Evolutionary conservation across 2,113 vertebrate species (phyloP), one percentile per base, ranked within the genome.

Genomic region (Albula goreensis): DNA sequence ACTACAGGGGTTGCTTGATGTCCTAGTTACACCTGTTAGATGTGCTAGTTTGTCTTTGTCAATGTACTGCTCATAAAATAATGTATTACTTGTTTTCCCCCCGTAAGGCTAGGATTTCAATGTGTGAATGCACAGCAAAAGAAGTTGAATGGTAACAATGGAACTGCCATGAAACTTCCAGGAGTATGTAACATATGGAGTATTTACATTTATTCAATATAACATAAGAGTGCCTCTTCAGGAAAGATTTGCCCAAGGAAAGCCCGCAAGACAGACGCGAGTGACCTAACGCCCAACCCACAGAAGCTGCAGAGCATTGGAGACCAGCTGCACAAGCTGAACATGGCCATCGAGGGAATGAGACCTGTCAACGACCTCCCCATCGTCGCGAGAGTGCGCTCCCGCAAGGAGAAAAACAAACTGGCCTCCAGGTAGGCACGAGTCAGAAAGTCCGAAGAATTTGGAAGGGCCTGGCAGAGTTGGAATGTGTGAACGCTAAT

Each of bases 331-430:
- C 93, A 94, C 90, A 94, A 95, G 87, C 94, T 96, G 53, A 94
- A 95, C 84, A 90, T 92, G 0, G 93, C 94, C 89, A 96, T 96
- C 82, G 93, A 94, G 41, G 93, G 94, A 78, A 94, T 96, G 93
- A 92, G 93, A 9, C 94, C 94, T 0, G 94, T 95, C 88, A 94
- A 93, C 78, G 92, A 95, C 50, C 93, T 95, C 74, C 94, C 95
- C 0, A 92, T 94, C 1, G 91, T 93, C 78, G 95, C 94, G 56
- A 89, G 95, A 3, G 94, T 94, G 0, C 92, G 94, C 6, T 95
- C 94, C 81, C 92, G 94, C 41, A 96, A 95, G 83, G 95, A 96
- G 92, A 95, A 95, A 88, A 95, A 95, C 90, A 95, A 95, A 89
- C 93, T 95, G 60, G 93, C 94, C 66, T 95, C 94, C 87, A 94